Base-by-base conservation (phyloP, 2,888 invertebrate genomes). In the Lasioglossum pauxillum region DNA sequence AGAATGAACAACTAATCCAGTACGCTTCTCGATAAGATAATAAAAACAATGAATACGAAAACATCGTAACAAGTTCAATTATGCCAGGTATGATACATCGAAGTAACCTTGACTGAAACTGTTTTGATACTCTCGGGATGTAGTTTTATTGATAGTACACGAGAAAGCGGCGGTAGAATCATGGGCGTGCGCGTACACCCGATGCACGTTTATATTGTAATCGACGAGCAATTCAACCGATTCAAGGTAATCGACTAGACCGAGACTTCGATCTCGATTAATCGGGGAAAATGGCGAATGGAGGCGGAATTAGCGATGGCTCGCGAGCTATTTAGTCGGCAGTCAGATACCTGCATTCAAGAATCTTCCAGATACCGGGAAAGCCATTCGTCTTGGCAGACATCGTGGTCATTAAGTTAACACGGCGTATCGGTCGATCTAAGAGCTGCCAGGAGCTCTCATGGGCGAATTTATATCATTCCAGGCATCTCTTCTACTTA, bases 361-460 rank as follows among this genome's bases (percentile, higher is more conserved):
- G 82, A 77, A 83, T 77, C 77, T 83, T 82, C 67, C 80, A 73
- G 74, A 82, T 80, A 82, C 84, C 87, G 81, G 84, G 83, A 85
- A 87, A 87, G 75, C 86, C 82, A 88, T 91, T 91, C 90, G 82
- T 90, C 84, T 89, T 88, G 73, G 85, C 82, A 78, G 82, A 89
- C 91, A 79, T 78, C 81, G 64, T 71, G 88, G 84, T 91, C 91
- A 91, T 90, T 90, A 90, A 89, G 90, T 90, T 90, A 90, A 91
- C 89, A 87, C 84, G 83, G 87, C 81, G 85, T 88, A 83, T 85
- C 91, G 82, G 75, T 41, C 81, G 84, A 85, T 87, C 81, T 84
- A 75, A 87, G 72, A 76, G 44, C 79, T 83, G 82, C 78, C 84
- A 78, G 71, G 76, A 76, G 69, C 77, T 80, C 77, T 84, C 84